Base-by-base conservation (phyloP, 2,888 invertebrate species). In the Corbicula japonica region DNA sequence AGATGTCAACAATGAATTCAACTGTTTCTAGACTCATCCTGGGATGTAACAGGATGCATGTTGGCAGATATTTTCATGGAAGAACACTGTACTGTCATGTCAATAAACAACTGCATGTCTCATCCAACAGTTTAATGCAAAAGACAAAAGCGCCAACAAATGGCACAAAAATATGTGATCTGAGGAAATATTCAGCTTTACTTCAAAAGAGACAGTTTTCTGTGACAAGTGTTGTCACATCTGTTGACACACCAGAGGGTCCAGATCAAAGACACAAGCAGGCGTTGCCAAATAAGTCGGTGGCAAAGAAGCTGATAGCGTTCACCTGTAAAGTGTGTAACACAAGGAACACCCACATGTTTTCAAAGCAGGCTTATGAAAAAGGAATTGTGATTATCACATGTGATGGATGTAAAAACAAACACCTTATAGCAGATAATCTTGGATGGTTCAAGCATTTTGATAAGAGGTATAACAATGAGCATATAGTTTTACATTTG, bases 361-460 rank as follows among this genome's bases (percentile, higher is more conserved):
- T 99, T 81, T 96, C 98, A 0, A 97, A 97, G 94, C 91, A 95
- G 23, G 97, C 97, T 0, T 98, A 99, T 91, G 95, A 96, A 68
- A 96, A 96, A 91, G 98, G 99, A 18, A 96, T 99, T 15, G 98
- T 99, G 0, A 97, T 99, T 84, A 97, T 98, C 0, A 96, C 95
- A 68, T 99, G 99, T 93, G 95, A 96, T 68, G 97, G 97, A 0
- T 99, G 99, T 92, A 94, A 95, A 56, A 98, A 97, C 92, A 96
- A 97, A 92, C 99, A 99, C 94, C 94, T 99, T 30, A 98, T 99
- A 85, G 99, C 99, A 0, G 99, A 99, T 92, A 98, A 99, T 94
- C 94, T 99, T 1, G 97, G 97, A 83, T 99, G 99, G 99, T 99
- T 99, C 92, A 94, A 96, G 0, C 96, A 97, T 91, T 94, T 96